Evolutionary conservation across 2,888 invertebrate species (phyloP).

Genomic region (Aspidiotus rigidus): DNA sequence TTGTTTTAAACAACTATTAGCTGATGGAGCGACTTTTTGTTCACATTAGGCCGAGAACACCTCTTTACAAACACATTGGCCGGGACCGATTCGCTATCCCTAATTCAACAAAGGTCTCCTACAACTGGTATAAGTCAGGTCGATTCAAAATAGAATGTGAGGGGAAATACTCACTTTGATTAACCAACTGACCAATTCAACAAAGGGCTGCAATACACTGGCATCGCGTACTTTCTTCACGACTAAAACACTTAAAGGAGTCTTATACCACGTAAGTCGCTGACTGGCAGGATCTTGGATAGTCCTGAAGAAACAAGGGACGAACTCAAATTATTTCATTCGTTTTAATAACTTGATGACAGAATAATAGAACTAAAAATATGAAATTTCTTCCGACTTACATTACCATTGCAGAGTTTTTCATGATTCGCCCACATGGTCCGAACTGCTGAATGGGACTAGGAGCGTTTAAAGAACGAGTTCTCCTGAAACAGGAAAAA

Average conservation of each 20-base stretch:
- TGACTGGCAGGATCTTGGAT: constrained; percentile 97
- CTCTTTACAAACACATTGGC: too few relatives aligned
- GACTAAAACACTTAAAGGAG: constrained; percentile 89
- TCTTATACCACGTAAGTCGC: constrained; percentile 93
- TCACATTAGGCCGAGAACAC: too few relatives aligned
- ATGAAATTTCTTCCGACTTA: constrained; percentile 52
- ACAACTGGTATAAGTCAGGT: too few relatives aligned
- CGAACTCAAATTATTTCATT: too few relatives aligned
- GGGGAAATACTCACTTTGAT: constrained; percentile 57
- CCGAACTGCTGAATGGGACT: constrained; percentile 94
- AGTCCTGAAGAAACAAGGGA: constrained; percentile 55
- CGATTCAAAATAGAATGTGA: too few relatives aligned
- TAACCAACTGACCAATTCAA: constrained; percentile 86
- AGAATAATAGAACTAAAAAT: too few relatives aligned
- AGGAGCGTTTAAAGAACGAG: constrained; percentile 89
- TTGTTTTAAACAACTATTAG: too few relatives aligned
- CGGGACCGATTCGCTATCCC: too few relatives aligned
- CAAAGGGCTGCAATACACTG: constrained; percentile 78
- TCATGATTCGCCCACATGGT: constrained; percentile 96
- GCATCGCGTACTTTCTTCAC: constrained; percentile 94
- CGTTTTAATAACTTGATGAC: too few relatives aligned
- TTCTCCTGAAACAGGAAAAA: constrained; percentile 63
- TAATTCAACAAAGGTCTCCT: too few relatives aligned
- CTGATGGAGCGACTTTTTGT: too few relatives aligned
- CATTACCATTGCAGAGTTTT: constrained; percentile 94